These are phyloP conservation scores for Eolophus roseicapilla DNA, from an alignment of 2,113 vertebrate species.

Conservation along the genomic window DNA sequence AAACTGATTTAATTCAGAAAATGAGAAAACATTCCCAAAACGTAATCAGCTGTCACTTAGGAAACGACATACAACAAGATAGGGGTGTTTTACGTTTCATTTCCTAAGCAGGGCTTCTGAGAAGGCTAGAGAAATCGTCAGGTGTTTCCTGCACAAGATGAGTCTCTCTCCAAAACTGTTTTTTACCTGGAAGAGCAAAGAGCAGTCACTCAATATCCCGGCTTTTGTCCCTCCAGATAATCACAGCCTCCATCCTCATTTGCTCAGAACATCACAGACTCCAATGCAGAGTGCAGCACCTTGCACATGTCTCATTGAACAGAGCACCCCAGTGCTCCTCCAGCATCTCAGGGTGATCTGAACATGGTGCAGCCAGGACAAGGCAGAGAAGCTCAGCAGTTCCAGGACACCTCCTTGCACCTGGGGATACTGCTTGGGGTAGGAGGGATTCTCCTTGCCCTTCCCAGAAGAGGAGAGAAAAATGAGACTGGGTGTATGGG, in stretches of 20 bases:
- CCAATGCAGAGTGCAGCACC: neutral
- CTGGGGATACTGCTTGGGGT: neutral
- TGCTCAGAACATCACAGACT: neutral
- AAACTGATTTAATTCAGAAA: slow-evolving; percentile 57
- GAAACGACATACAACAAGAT: slow-evolving; percentile 15
- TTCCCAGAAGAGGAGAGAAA: neutral
- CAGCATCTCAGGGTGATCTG: neutral
- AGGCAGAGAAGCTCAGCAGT: neutral
- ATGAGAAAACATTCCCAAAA: slow-evolving; percentile 52
- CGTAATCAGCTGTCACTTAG: slow-evolving; percentile 39
- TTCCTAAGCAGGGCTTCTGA: slow-evolving; percentile 4
- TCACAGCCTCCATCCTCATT: neutral
- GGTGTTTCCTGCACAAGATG: neutral
- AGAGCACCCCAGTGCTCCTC: neutral
- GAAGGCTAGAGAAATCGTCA: neutral
- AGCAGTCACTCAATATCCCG: fast-evolving
- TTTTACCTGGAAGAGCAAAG: neutral
- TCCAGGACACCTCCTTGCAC: neutral
- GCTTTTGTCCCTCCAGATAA: neutral
- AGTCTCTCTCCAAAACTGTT: neutral
- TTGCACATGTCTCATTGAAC: neutral
- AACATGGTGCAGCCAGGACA: neutral
- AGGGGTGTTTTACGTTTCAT: slow-evolving; percentile 8
- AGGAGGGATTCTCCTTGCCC: neutral
- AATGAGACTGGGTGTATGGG: neutral